Evolutionary conservation across 2,888 invertebrate genomes (phyloP).

Genomic region (Campoplex capitator): DNA sequence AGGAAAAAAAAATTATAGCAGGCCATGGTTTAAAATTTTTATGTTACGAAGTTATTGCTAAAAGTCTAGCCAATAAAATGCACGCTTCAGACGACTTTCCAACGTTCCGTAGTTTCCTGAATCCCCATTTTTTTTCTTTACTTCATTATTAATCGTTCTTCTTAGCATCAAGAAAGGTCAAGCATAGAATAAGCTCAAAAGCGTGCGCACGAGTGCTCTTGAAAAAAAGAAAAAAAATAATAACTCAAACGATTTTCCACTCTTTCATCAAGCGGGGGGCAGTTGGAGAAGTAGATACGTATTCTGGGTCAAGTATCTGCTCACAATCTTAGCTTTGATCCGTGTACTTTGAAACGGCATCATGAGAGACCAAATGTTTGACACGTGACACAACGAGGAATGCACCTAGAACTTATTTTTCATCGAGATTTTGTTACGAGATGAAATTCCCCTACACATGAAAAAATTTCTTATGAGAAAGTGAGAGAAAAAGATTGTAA

Average conservation of each 20-base stretch:
- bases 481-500: neutral
- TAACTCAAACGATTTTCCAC: constrained; percentile 28
- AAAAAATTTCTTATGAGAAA: neutral
- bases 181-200: constrained; percentile 3
- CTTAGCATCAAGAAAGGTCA: neutral
- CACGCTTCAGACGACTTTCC: neutral
- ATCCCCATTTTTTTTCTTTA: neutral
- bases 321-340: constrained; percentile 50
- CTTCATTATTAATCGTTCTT: neutral
- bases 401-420: neutral
- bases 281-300: constrained; percentile 4
- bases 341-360: constrained; percentile 5
- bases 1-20: neutral
- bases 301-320: constrained; percentile 36
- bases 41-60: neutral
- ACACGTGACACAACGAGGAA: constrained; percentile 19
- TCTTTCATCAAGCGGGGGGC: constrained; percentile 4
- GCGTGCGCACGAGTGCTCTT: neutral
- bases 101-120: neutral
- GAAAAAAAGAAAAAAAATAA: neutral
- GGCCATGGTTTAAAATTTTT: neutral
- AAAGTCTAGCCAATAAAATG: constrained; percentile 6
- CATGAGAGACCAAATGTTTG: constrained; percentile 47
- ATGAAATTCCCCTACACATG: neutral
- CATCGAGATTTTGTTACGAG: neutral